Evolutionary conservation across 2,888 invertebrate genomes (phyloP).

Genomic region (Drosophila pseudotakahashii): DNA sequence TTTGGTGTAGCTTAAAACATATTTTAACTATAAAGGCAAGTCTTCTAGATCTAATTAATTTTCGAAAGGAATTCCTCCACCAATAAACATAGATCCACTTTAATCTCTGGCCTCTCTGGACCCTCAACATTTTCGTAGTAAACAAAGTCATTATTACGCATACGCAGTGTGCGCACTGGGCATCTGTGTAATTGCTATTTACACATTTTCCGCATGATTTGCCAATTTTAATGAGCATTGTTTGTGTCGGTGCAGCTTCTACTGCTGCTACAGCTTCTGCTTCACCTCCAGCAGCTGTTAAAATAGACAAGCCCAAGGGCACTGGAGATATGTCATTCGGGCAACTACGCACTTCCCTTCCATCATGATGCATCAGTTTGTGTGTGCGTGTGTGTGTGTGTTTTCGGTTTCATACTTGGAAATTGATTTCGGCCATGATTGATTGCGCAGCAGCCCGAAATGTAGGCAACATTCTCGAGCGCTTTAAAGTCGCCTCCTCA

Average conservation of each 20-base stretch:
- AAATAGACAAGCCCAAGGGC: constrained; percentile 43
- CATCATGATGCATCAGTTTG: too few relatives aligned
- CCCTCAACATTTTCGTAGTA: constrained; percentile 1
- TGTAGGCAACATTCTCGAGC: constrained; percentile 54
- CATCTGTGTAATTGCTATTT: constrained; percentile 65
- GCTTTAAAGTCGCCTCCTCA: constrained; percentile 30
- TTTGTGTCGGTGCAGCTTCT: constrained; percentile 56
- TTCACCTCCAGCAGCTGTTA: constrained; percentile 27
- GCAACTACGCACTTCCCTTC: constrained; percentile 46
- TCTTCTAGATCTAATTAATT: too few relatives aligned
- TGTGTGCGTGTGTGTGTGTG: constrained; percentile 16
- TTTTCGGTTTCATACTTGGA: constrained; percentile 50
- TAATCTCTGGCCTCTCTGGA: constrained; percentile 9
- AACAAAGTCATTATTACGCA: constrained; percentile 29
- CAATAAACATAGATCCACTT: neutral
- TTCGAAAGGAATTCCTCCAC: too few relatives aligned
- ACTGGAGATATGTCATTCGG: constrained; percentile 23
- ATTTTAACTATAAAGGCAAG: too few relatives aligned
- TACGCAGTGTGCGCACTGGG: constrained; percentile 27
- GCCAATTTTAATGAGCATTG: constrained; percentile 73
- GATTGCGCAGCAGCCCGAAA: constrained; percentile 70
- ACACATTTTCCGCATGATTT: constrained; percentile 76
- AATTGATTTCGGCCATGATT: constrained; percentile 76
- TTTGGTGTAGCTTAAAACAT: too few relatives aligned
- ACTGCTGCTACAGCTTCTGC: constrained; percentile 28